Evolutionary conservation across 30 jellyfish, hydroid and myxozoan genomes (phyloP).

Genomic region (Aurelia aurita complex sp. Pacific): DNA sequence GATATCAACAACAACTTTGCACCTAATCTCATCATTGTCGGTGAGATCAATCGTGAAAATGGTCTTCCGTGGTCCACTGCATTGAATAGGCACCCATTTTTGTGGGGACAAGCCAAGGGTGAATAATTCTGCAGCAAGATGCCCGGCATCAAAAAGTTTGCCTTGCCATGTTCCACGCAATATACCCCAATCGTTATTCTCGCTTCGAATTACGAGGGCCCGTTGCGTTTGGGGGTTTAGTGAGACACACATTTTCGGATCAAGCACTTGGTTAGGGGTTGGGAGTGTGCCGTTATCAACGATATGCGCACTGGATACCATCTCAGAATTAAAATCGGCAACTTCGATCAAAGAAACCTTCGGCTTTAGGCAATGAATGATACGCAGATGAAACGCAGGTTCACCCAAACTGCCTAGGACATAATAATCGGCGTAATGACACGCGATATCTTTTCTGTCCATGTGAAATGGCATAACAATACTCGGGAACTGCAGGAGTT

Average conservation of each 20-base stretch:
- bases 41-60: slow-evolving; percentile 30
- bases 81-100: slow-evolving; percentile 53
- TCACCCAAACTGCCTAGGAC: slow-evolving; percentile 58
- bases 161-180: slow-evolving; percentile 79
- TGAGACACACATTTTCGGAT: slow-evolving; percentile 25
- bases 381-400: slow-evolving; percentile 76
- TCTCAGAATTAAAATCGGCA: slow-evolving; percentile 43
- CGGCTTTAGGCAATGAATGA: slow-evolving; percentile 70
- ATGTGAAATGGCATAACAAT: slow-evolving; percentile 51
- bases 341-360: slow-evolving; percentile 71
- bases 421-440: slow-evolving; percentile 47
- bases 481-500: slow-evolving; percentile 42
- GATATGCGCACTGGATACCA: slow-evolving; percentile 70
- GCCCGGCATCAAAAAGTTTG: slow-evolving; percentile 46
- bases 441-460: slow-evolving; percentile 23
- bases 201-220: slow-evolving; percentile 77
- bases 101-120: slow-evolving; percentile 27
- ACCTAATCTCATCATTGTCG: neutral
- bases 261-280: slow-evolving; percentile 37
- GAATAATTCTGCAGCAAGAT: slow-evolving; percentile 54
- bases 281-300: slow-evolving; percentile 74
- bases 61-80: slow-evolving; percentile 28
- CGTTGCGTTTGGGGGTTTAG: slow-evolving; percentile 56
- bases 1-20: slow-evolving; percentile 58
- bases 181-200: slow-evolving; percentile 69